Percentiles rank a stretch among this genome's conserved stretches.
These are phyloP conservation scores for Enteromius afrohamiltoni DNA, from an alignment of 2,797 vertebrate genomes.

Conservation along the genomic window DNA sequence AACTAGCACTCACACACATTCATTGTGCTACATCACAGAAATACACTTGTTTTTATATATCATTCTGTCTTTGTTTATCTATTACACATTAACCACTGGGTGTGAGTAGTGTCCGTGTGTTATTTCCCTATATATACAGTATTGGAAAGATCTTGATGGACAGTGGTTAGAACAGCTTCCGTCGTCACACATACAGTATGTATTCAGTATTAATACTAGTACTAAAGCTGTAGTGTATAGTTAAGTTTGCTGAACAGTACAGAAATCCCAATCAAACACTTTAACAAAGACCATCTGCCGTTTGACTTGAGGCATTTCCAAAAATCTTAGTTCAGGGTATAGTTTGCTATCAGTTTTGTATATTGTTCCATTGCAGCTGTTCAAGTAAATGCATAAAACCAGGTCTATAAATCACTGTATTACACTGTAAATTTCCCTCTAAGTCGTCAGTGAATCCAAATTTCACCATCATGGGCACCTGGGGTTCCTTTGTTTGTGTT, in stretches of 20 bases:
- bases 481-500: conserved; percentile 33
- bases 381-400: neutral
- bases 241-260: neutral
- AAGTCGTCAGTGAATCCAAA: neutral
- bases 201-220: neutral
- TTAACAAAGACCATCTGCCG: neutral
- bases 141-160: neutral
- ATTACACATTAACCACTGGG: neutral
- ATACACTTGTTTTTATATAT: neutral
- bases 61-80: neutral
- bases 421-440: neutral
- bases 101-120: neutral
- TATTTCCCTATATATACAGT: neutral
- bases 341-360: neutral
- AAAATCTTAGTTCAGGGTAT: neutral
- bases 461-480: conserved; percentile 18
- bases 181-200: neutral
- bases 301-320: neutral
- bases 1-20: neutral
- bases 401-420: neutral
- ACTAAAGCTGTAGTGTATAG: neutral
- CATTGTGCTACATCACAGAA: conserved; percentile 4
- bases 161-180: neutral
- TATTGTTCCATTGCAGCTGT: neutral
- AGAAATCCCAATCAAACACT: neutral